Base-by-base conservation (phyloP, 2,888 invertebrate species). In the Entomobrya proxima region DNA sequence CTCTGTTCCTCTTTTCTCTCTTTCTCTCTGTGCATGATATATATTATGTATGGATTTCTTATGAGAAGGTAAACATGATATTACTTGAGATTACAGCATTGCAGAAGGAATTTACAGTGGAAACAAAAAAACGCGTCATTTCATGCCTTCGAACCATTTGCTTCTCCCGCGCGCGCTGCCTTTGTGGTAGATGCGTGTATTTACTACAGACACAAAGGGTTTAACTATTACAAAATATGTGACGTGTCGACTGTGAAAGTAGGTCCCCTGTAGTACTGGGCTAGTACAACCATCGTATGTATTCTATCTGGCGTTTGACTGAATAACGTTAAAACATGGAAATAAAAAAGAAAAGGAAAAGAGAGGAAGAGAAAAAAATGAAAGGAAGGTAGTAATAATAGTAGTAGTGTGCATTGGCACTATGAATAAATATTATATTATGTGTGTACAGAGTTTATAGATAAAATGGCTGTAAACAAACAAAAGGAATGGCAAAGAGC, bases 61-160 rank as follows among this genome's bases (percentile, higher is more conserved):
- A n/a, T n/a, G n/a, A n/a, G n/a, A n/a, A n/a, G n/a, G n/a, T n/a
- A 15, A 35, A 18, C 35, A 35, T 67, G 24, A 37, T 67, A 30
- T 9, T 35, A 67, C 40, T 67, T 21, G 37, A 37, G 37, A 67
- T 67, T 67, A 37, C 64, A 18, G 44, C 69, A 69, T 44, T 69
- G 30, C 72, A 72, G n/a, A n/a, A n/a, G 30, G 72, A 72, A 47
- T 72, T 32, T 32, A 47, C 11, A 27, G 72, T 47, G 47, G 72
- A 13, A 47, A 13, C n/a, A 72, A 50, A n/a, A 47, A 72, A 72
- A 72, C 72, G 47, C 72, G 72, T 72, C 47, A 47, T 50, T 72
- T 72, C 30, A 72, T 72, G 72, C 72, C 72, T 72, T 11, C 72
- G 18, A 72, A 47, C 72, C 47, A 47, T 72, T 72, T 72, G 44